phyloP scores from a whole-genome alignment of 2,888 invertebrate genomes.

The Hymenopus coronatus region DNA sequence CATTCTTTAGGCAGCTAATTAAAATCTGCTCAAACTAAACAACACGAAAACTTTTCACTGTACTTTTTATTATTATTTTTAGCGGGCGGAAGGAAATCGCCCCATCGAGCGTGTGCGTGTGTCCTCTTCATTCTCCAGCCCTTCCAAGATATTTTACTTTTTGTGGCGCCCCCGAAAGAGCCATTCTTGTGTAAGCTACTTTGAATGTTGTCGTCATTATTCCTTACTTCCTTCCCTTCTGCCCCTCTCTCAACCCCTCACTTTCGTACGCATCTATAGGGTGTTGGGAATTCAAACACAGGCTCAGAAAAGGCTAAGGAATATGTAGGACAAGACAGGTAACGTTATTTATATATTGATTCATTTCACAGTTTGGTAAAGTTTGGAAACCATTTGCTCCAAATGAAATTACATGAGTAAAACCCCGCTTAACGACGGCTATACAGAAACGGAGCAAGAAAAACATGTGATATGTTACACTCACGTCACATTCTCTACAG shows the following conservation, averaged over 20 bases:
- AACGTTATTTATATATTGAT: no score
- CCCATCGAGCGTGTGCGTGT: neutral
- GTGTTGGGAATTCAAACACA: neutral
- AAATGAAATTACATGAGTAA: no score
- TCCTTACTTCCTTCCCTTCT: neutral
- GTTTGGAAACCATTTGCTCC: no score
- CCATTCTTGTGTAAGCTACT: conserved; percentile 6
- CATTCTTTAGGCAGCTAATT: conserved; percentile 32
- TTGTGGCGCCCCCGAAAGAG: neutral
- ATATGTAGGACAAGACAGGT: no score
- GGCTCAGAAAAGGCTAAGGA: no score
- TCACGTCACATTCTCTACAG: no score
- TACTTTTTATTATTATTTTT: neutral
- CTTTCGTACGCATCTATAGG: neutral
- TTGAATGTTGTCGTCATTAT: conserved; percentile 5
- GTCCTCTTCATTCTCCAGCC: neutral
- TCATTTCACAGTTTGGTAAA: no score
- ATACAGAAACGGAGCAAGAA: no score
- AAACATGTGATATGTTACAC: no score
- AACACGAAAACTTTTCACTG: conserved; percentile 21
- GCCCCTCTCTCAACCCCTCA: neutral
- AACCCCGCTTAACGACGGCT: no score
- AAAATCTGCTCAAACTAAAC: conserved; percentile 32
- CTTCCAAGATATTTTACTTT: conserved; percentile 9
- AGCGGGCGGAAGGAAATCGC: neutral